Evolutionary conservation across 2,888 invertebrate species (phyloP).

Genomic region (Drosophila siamana): DNA sequence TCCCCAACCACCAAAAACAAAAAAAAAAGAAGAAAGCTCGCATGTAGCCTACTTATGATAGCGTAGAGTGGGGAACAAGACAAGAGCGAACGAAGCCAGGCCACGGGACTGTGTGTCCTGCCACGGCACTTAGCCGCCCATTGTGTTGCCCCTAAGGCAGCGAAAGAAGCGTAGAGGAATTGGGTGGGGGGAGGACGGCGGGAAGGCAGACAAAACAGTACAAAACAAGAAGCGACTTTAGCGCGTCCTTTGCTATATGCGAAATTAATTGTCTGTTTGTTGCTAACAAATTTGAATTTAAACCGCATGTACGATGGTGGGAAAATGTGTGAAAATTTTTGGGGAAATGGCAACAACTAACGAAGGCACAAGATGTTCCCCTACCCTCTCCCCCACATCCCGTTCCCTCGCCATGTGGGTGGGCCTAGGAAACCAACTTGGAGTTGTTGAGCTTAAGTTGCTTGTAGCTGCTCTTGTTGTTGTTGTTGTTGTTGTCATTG

Average conservation of each 20-base stretch:
- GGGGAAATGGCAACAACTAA: slow-evolving; percentile 49
- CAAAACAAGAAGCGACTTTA: slow-evolving; percentile 51
- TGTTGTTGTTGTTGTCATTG: slow-evolving; percentile 30
- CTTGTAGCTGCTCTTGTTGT: slow-evolving; percentile 72
- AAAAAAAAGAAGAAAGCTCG: slow-evolving; percentile 15
- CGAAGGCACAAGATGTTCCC: slow-evolving; percentile 35
- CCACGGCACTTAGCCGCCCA: slow-evolving; percentile 59
- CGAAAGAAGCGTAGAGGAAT: slow-evolving; percentile 8
- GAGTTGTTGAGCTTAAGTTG: slow-evolving; percentile 75
- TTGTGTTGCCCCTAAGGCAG: slow-evolving; percentile 43
- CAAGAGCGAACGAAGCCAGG: background rate
- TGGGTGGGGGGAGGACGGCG: background rate
- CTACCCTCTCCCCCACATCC: background rate
- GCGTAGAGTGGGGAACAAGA: background rate
- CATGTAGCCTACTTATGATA: slow-evolving; percentile 33
- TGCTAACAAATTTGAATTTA: slow-evolving; percentile 81
- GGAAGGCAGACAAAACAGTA: slow-evolving; percentile 26
- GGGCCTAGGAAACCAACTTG: slow-evolving; percentile 67
- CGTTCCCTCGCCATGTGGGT: slow-evolving; percentile 43
- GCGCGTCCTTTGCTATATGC: slow-evolving; percentile 72
- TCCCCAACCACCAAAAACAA: too few relatives aligned
- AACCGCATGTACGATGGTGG: slow-evolving; percentile 68
- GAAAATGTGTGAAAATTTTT: slow-evolving; percentile 73
- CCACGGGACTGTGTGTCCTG: slow-evolving; percentile 23
- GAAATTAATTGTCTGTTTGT: slow-evolving; percentile 82